These are phyloP conservation scores for Ahaetulla prasina DNA, from an alignment of 2,113 vertebrate species.

Conservation along the genomic window DNA sequence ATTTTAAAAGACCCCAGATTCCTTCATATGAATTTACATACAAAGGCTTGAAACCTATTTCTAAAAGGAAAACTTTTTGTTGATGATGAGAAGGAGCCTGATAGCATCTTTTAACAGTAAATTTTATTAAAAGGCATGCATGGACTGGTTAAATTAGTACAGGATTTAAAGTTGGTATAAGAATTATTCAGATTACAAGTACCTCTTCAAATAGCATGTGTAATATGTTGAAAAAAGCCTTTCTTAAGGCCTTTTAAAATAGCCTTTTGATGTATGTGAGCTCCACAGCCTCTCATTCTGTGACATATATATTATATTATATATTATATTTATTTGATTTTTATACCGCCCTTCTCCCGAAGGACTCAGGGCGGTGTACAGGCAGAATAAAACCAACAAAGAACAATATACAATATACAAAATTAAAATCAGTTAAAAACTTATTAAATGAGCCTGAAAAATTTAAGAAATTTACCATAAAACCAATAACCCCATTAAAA, in stretches of 20 bases:
- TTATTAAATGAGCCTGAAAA: too few relatives aligned
- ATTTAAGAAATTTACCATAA: too few relatives aligned
- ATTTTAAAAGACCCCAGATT: neutral
- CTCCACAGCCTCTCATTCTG: neutral
- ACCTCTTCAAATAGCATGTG: neutral
- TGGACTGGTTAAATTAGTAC: neutral
- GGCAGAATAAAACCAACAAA: too few relatives aligned
- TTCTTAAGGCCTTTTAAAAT: neutral
- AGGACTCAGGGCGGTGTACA: too few relatives aligned
- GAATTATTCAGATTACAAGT: neutral
- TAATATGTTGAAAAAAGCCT: neutral
- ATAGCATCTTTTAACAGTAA: neutral
- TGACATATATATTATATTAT: too few relatives aligned
- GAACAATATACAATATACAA: too few relatives aligned
- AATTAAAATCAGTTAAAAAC: too few relatives aligned
- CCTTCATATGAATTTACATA: neutral
- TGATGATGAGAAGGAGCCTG: neutral
- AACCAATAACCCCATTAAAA: too few relatives aligned
- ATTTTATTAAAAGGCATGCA: neutral
- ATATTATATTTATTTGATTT: too few relatives aligned
- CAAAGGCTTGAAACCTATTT: neutral
- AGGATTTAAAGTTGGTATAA: neutral
- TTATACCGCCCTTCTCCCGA: too few relatives aligned
- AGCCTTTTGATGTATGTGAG: neutral
- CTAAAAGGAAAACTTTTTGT: neutral